Base-by-base conservation (phyloP, 2,113 vertebrate genomes). In the Cranoglanis bouderius region DNA sequence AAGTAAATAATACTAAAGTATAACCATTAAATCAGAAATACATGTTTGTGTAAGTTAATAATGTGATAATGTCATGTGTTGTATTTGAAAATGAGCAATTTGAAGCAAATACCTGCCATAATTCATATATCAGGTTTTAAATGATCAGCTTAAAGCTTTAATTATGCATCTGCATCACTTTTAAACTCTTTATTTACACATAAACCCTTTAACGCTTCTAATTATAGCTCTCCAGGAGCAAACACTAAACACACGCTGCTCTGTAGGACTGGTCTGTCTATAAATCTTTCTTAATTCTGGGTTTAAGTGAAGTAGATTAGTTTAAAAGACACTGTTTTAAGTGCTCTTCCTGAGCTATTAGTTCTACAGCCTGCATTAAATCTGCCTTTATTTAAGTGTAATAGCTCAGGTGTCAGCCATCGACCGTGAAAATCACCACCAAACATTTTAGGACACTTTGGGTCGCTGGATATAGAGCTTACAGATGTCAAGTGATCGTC, bases 151-250 rank as follows among this genome's bases (percentile, higher is more conserved):
- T 40, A 40, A 19, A 74, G 70, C 35, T 10, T 40, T 74, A 74
- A 24, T 38, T 83, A 89, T 91, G 89, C 90, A 75, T 91, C 87
- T 91, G 93, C 94, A 94, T 92, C 92, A 85, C 91, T 88, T 87
- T 38, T 90, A 88, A 93, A 94, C 92, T 85, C 85, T 91, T 94
- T 93, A 89, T 94, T 92, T 92, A 92, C 92, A 94, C 94, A 94
- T 92, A 40, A 70, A 90, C 92, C 85, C 89, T 91, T 90, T 77
- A 78, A 85, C 63, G 40, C n/a, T 88, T 91, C 89, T 91, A 92
- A 93, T 93, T 94, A 93, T 85, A 91, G 94, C 94, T 95, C 92
- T 92, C 85, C 93, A 26, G 38, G 93, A 93, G 86, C 92, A 93
- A 80, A 80, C 49, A 8, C 46, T 80, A 29, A 49, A 51, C 29